Evolutionary conservation across 2,113 vertebrate genomes (phyloP), one percentile per base, ranked within the genome.

Genomic region (Sardina pilchardus): DNA sequence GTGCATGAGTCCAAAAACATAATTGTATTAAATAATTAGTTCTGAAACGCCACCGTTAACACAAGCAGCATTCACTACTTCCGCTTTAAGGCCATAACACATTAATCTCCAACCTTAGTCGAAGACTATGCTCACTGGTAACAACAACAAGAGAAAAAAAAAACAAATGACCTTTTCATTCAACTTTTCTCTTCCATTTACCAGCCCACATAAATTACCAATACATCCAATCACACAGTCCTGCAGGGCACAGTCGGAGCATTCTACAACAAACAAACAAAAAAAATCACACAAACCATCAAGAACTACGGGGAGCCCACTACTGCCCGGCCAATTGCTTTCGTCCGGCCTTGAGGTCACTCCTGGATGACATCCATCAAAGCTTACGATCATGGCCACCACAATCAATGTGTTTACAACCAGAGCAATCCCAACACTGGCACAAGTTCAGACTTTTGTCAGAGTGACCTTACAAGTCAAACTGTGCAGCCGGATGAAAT

Each of bases 321-420:
- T 6, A 71, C 30, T 36, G 71, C 71, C 71, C 71, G 6, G 34
- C 71, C 71, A 36, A 78, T 78, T 78, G 71, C 71, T 36, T 78
- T 78, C 12, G 71, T 12, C 71, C 12, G 30, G 71, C 71, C 71
- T 78, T 78, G 71, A 36, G 71, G 71, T 36, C 71, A 78, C 19
- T 78, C 34, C 16, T 78, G 71, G 71, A 34, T 39, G 71, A 14
- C 71, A 34, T 78, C 34, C 71, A 78, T 78, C 71, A 36, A 30
- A 36, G 71, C 71, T 78, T 78, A 78, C 71, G 71, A 78, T 36
- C 34, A 17, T 34, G 14, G 71, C 30, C 30, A 78, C 12, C 26
- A 39, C 71, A 78, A 78, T 78, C 71, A 78, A 78, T 78, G 71
- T 78, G 71, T 78, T 78, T 78, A 78, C 71, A 78, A 36, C 71